Evolutionary conservation across 2,113 vertebrate species (phyloP).

Genomic region (Esox niger): DNA sequence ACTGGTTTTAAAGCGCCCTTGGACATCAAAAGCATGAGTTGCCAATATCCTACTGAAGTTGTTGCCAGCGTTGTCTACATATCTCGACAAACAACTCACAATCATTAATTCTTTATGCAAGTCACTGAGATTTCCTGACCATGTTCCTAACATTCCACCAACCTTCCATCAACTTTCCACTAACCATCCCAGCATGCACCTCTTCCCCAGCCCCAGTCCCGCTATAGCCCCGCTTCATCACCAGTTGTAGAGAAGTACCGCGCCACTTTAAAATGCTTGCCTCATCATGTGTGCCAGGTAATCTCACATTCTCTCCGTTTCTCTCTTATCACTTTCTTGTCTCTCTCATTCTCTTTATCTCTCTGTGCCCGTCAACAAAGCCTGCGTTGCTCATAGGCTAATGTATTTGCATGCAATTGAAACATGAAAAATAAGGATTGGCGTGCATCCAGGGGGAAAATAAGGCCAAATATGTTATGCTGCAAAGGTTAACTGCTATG

Average conservation of each 20-base stretch:
- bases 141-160: constrained; percentile 9
- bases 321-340: constrained; percentile 29
- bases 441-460: constrained; percentile 2
- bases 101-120: constrained; percentile 30
- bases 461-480: background rate
- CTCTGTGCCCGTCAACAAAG: background rate
- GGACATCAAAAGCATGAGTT: constrained; percentile 43
- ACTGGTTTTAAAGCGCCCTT: constrained; percentile 49
- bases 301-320: constrained; percentile 54
- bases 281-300: constrained; percentile 70
- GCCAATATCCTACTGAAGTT: constrained; percentile 42
- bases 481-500: background rate
- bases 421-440: constrained; percentile 6
- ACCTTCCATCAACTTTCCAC: constrained; percentile 17
- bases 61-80: constrained; percentile 31
- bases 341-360: constrained; percentile 18
- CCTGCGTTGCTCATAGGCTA: background rate
- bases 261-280: constrained; percentile 72
- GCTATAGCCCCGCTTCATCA: constrained; percentile 66
- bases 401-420: background rate
- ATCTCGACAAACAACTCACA: constrained; percentile 15
- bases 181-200: constrained; percentile 31
- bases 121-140: constrained; percentile 15
- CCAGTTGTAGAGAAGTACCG: constrained; percentile 66
- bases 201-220: constrained; percentile 67